These are phyloP conservation scores for Fukomys damarensis DNA, from an alignment of 2,113 vertebrate species.

Conservation along the genomic window DNA sequence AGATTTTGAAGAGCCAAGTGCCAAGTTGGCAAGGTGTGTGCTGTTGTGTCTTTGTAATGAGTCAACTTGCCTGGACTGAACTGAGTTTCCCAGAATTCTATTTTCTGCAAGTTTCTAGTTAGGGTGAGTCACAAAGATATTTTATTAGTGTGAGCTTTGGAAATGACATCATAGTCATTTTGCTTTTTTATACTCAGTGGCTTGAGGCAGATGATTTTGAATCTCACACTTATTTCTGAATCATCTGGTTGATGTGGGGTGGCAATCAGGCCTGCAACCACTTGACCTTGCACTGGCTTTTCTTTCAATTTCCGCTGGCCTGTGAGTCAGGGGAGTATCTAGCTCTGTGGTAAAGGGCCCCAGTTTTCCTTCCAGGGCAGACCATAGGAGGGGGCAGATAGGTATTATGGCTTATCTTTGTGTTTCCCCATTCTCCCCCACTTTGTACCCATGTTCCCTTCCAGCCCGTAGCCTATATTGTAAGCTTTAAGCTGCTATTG, in stretches of 20 bases:
- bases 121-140: neutral
- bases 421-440: neutral
- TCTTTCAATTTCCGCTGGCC: neutral
- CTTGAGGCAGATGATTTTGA: neutral
- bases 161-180: neutral
- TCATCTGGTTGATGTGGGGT: neutral
- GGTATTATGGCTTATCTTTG: neutral
- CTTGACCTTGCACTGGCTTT: neutral
- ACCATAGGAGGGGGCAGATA: neutral
- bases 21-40: neutral
- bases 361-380: neutral
- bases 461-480: too few species aligned
- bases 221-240: neutral
- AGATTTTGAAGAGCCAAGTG: neutral
- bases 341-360: neutral
- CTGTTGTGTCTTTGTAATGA: neutral
- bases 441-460: neutral
- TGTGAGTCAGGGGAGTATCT: neutral
- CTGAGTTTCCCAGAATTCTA: neutral
- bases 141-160: neutral
- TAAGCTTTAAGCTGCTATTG: neutral
- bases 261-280: neutral
- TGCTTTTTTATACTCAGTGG: neutral
- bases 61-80: neutral
- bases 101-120: neutral